phyloP scores from a whole-genome alignment of 2,888 invertebrate species.

The Teleogryllus oceanicus region DNA sequence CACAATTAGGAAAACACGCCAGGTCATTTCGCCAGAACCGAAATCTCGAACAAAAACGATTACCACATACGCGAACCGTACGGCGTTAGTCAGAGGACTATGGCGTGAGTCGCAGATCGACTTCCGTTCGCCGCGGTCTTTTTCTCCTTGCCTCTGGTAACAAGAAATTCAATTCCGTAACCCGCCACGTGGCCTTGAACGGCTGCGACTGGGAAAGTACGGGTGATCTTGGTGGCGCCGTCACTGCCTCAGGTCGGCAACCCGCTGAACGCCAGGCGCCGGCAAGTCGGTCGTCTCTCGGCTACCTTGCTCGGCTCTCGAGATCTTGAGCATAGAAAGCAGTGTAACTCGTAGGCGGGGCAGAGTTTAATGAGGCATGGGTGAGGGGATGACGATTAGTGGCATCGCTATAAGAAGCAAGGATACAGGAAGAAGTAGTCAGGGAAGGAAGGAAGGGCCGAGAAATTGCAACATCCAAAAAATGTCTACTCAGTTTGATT shows the following conservation, averaged over 20 bases:
- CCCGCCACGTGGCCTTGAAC: background rate
- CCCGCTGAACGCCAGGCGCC: background rate
- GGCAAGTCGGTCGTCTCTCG: too few species aligned
- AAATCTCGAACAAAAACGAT: too few species aligned
- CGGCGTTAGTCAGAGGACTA: background rate
- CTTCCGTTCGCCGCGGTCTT: background rate
- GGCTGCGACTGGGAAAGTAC: background rate
- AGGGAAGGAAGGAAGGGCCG: too few species aligned
- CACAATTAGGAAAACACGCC: background rate
- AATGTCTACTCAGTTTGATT: too few species aligned
- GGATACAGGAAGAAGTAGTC: too few species aligned
- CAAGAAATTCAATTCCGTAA: background rate
- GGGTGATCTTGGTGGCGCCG: background rate
- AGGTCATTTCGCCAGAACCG: background rate
- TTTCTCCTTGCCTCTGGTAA: background rate
- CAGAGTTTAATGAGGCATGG: too few species aligned
- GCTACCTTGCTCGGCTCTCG: too few species aligned
- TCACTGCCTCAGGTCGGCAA: background rate
- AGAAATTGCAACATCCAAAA: too few species aligned
- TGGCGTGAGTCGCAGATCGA: background rate
- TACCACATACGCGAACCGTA: background rate
- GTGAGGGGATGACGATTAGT: too few species aligned
- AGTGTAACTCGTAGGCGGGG: too few species aligned
- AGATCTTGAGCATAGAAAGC: too few species aligned
- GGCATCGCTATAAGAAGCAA: too few species aligned